A percentile compares a stretch with the other conserved stretches of the same genome.
phyloP scores from a whole-genome alignment of 2,797 vertebrate species.

The Myoxocephalus aenaeus region DNA sequence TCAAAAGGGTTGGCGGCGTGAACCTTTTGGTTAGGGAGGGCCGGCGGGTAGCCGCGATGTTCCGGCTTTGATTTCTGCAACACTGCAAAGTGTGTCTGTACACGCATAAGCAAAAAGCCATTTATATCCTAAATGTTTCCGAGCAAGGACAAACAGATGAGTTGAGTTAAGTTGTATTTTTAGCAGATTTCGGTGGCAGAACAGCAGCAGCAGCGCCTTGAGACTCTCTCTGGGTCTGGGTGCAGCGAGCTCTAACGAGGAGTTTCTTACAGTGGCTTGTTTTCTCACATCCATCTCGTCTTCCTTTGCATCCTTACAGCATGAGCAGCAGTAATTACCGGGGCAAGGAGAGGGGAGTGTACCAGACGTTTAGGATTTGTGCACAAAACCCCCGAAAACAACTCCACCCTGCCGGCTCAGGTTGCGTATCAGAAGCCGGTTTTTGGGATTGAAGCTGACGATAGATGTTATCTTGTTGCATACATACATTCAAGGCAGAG shows the following conservation, averaged over 20 bases:
- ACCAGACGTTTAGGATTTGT: neutral
- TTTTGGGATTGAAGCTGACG: neutral
- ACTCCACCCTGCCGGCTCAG: neutral
- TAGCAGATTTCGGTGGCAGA: neutral
- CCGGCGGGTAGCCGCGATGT: conserved; percentile 3
- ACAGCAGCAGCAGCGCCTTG: neutral
- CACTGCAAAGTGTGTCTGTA: neutral
- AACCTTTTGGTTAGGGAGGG: conserved; percentile 22
- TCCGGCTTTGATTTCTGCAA: conserved; percentile 32
- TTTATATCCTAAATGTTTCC: conserved; percentile 1
- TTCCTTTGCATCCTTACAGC: conserved; percentile 2
- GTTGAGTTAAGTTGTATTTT: conserved; percentile 2
- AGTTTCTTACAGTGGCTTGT: neutral
- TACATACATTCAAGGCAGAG: neutral
- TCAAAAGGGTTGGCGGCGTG: conserved; percentile 36
- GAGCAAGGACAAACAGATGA: neutral
- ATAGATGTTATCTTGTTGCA: neutral
- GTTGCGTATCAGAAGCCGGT: neutral
- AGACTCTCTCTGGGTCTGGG: neutral
- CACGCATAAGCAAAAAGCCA: neutral
- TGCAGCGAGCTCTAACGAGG: conserved; percentile 15
- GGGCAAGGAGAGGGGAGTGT: neutral
- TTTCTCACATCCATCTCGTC: conserved; percentile 20
- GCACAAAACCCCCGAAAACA: conserved; percentile 1
- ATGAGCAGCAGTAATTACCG: conserved; percentile 8